Conservation (phyloP, 2,888 invertebrate genomes). For the Coecobrya sp. region DNA sequence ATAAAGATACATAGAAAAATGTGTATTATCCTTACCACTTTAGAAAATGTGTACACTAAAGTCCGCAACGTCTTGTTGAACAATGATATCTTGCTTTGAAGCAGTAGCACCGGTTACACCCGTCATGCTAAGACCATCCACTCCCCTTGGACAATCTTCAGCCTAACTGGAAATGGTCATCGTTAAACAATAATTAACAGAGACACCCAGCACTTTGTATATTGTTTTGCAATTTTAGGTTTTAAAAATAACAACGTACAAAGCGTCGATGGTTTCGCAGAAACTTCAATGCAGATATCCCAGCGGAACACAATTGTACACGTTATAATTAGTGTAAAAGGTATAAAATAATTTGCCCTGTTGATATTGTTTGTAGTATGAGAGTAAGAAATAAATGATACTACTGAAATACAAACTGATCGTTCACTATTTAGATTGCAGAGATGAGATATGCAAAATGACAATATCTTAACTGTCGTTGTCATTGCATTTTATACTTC, state of each 20-base stretch:
- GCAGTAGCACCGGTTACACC: slow-evolving; percentile 79
- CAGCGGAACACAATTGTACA: slow-evolving; percentile 55
- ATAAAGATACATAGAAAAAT: not conserved
- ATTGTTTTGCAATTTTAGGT: no score
- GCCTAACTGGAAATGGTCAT: no score
- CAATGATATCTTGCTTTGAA: slow-evolving; percentile 77
- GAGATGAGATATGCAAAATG: not conserved
- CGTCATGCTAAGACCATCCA: slow-evolving; percentile 69
- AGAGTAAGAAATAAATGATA: not conserved
- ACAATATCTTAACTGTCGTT: slow-evolving; percentile 3
- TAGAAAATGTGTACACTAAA: not conserved
- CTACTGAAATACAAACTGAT: not conserved
- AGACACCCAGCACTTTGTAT: no score
- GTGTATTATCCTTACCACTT: not conserved
- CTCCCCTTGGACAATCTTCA: slow-evolving; percentile 74
- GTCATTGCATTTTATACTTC: slow-evolving; percentile 26
- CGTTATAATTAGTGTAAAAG: slow-evolving; percentile 63
- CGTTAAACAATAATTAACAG: no score
- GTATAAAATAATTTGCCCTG: slow-evolving; percentile 68
- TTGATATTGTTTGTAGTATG: not conserved
- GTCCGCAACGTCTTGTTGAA: slow-evolving; percentile 72
- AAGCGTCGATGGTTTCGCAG: no score
- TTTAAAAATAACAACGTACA: no score
- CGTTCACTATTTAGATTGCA: not conserved
- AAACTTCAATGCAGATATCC: no score